phyloP scores from a whole-genome alignment of 1,140 invertebrate genomes.

The Listronotus oregonensis region DNA sequence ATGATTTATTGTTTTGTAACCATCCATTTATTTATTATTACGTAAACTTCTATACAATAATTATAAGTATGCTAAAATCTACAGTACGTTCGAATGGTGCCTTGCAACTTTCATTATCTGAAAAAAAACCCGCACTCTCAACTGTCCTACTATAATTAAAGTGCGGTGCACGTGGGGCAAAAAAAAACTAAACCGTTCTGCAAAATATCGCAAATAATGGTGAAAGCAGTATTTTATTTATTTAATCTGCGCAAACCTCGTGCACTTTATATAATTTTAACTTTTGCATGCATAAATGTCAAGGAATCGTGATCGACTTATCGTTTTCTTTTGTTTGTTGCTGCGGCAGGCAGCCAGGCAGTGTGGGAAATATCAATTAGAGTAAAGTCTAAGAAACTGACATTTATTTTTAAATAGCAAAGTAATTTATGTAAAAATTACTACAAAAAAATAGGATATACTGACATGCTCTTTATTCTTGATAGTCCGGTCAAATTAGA shows the following conservation, averaged over 20 bases:
- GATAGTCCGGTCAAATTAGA: no score
- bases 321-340: slow-evolving; percentile 7
- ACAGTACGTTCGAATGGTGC: no score
- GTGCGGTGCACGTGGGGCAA: not conserved
- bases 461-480: no score
- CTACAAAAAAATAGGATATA: no score
- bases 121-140: no score
- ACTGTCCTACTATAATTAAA: not conserved
- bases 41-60: no score
- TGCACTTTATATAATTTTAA: slow-evolving; percentile 12
- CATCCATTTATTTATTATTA: no score
- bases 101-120: no score
- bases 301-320: slow-evolving; percentile 15
- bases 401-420: no score
- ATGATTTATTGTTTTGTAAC: no score
- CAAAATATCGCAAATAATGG: slow-evolving; percentile 12
- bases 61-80: no score
- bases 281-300: slow-evolving; percentile 17
- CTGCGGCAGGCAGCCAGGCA: not conserved
- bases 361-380: slow-evolving; percentile 16
- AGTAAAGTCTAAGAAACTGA: not conserved
- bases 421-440: no score
- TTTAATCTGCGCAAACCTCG: slow-evolving; percentile 5
- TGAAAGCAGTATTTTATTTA: slow-evolving; percentile 13
- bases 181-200: slow-evolving; percentile 3